phyloP scores from a whole-genome alignment of 2,797 vertebrate species.

The Gallirallus australis region DNA sequence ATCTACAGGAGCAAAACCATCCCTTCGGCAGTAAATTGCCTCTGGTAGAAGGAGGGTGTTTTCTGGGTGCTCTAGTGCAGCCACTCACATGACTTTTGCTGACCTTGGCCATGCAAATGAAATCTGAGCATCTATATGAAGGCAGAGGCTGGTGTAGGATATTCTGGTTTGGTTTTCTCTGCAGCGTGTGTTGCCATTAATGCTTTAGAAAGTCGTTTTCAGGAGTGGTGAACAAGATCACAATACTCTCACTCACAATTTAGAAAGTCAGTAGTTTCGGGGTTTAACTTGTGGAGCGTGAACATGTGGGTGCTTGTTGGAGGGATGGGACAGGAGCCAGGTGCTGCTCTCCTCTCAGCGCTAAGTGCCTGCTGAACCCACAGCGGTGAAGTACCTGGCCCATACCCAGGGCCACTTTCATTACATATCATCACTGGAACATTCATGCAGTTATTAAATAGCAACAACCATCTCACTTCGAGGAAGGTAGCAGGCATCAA shows the following conservation, averaged over 20 bases:
- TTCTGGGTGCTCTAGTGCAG: neutral
- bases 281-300: fast-evolving
- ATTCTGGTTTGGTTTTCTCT: neutral
- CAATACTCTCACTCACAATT: neutral
- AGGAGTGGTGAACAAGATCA: neutral
- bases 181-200: fast-evolving
- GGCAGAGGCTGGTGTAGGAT: neutral
- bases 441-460: neutral
- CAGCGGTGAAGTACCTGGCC: fast-evolving
- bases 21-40: neutral
- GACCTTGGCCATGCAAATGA: neutral
- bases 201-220: neutral
- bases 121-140: neutral
- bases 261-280: neutral
- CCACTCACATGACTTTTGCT: fast-evolving
- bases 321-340: fast-evolving
- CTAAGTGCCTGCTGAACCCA: fast-evolving
- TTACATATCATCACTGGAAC: neutral
- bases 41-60: neutral
- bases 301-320: fast-evolving
- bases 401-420: neutral
- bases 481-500: fast-evolving
- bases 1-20: neutral
- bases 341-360: fast-evolving
- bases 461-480: fast-evolving